Evolutionary conservation across 2,797 vertebrate species (phyloP), one percentile per base, ranked within the genome.

Genomic region (Acipenser oxyrinchus): DNA sequence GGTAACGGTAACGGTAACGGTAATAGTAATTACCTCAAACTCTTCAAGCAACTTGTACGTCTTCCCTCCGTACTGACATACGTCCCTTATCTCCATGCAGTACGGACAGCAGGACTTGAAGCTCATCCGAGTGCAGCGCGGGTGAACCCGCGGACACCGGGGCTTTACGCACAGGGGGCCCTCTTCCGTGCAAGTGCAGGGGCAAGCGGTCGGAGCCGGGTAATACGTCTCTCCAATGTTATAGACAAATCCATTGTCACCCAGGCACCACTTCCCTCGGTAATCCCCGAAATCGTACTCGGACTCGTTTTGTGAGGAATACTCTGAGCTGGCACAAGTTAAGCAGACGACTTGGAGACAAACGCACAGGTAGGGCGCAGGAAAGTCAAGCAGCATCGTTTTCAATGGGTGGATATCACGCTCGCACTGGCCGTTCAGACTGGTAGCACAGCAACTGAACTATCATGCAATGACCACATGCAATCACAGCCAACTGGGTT

Each of bases 241-340:
- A 71, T 89, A 89, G 1, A 90, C 88, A 59, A 87, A 89, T 0
- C 89, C 88, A 71, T 87, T 84, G 62, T 90, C 87, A 71, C 90
- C 87, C 52, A 91, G 74, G 70, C 89, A 91, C 83, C 87, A 89
- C 79, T 83, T 86, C 0, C 89, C 89, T 49, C 89, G 82, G 71
- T 91, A 91, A 70, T 91, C 89, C 0, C 83, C 83, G 63, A 88
- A 88, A 72, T 87, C 87, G 71, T 90, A 88, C 65, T 83, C 80
- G 49, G 68, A 7, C 9, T 90, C 87, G 6, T 62, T 74, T 37
- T 82, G 87, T 66, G 78, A 78, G 8, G 83, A 83, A 76, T 75
- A 81, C 60, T 88, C 85, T 13, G 81, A 76, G 23, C 68, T 67
- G 18, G 55, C 65, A 51, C 72, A 62, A 71, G 72, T 68, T 49